These are phyloP conservation scores for Neuroterus valhalla DNA, from an alignment of 1,140 invertebrate genomes.

Conservation along the genomic window DNA sequence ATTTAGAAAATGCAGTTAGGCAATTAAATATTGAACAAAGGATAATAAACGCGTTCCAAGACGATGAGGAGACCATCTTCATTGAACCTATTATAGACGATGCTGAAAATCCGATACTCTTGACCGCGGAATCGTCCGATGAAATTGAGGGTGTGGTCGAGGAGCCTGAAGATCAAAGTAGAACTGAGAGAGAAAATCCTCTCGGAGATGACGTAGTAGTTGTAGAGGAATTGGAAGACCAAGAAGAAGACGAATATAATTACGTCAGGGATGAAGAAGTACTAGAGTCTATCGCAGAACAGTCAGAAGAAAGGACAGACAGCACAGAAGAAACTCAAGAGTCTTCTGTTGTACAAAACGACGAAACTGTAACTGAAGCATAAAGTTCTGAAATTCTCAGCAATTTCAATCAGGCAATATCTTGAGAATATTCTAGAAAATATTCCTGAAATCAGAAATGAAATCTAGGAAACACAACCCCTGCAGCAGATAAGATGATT, in stretches of 20 bases:
- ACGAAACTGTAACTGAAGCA: neutral
- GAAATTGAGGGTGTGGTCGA: slow-evolving; percentile 48
- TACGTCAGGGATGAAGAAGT: slow-evolving; percentile 46
- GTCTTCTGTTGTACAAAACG: neutral
- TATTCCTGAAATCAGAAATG: too few relatives aligned
- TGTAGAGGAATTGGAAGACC: slow-evolving; percentile 39
- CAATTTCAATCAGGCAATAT: too few relatives aligned
- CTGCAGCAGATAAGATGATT: too few relatives aligned
- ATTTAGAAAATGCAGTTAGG: slow-evolving; percentile 65
- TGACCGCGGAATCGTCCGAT: slow-evolving; percentile 46
- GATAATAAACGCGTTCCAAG: slow-evolving; percentile 58
- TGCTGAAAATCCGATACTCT: slow-evolving; percentile 47
- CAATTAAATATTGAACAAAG: slow-evolving; percentile 64
- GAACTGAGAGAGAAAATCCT: slow-evolving; percentile 36
- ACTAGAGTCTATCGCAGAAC: slow-evolving; percentile 51
- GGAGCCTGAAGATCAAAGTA: slow-evolving; percentile 47
- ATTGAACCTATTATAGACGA: slow-evolving; percentile 39
- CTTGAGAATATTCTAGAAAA: too few relatives aligned
- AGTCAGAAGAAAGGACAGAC: slow-evolving; percentile 50
- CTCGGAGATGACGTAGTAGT: slow-evolving; percentile 37
- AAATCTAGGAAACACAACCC: too few relatives aligned
- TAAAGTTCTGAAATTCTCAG: too few relatives aligned
- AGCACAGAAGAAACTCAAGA: slow-evolving; percentile 8
- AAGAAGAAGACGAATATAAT: slow-evolving; percentile 33
- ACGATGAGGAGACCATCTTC: slow-evolving; percentile 47